Conservation (phyloP, 2,888 invertebrate genomes). For the Caenorhabditis uteleia region DNA sequence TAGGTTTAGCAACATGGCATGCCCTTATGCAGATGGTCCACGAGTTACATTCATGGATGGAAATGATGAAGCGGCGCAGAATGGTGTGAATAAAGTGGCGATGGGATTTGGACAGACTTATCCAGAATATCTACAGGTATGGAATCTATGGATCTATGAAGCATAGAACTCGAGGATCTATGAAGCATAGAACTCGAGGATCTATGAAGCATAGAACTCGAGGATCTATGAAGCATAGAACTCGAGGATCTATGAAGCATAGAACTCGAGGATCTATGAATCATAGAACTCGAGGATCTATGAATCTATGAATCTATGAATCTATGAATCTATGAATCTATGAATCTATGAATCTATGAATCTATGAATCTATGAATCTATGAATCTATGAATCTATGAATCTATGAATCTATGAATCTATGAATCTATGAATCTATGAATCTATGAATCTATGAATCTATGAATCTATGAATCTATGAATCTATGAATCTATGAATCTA, state of each 20-base stretch:
- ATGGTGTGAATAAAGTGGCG: conserved; percentile 63
- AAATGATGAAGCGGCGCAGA: conserved; percentile 47
- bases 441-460: background rate
- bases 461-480: background rate
- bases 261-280: background rate
- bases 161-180: background rate
- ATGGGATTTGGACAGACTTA: conserved; percentile 80
- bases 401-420: background rate
- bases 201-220: background rate
- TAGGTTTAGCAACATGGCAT: conserved; percentile 49
- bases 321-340: background rate
- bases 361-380: background rate
- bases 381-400: background rate
- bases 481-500: background rate
- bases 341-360: background rate
- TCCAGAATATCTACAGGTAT: conserved; percentile 82
- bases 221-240: conserved; percentile 71
- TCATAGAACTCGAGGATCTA: too few relatives aligned
- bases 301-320: background rate
- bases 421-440: background rate
- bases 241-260: background rate
- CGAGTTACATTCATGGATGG: conserved; percentile 36
- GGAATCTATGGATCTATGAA: background rate
- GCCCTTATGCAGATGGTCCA: conserved; percentile 33
- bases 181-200: conserved; percentile 69